Conservation (phyloP, 2,113 vertebrate species). For the Ailurus styani region DNA sequence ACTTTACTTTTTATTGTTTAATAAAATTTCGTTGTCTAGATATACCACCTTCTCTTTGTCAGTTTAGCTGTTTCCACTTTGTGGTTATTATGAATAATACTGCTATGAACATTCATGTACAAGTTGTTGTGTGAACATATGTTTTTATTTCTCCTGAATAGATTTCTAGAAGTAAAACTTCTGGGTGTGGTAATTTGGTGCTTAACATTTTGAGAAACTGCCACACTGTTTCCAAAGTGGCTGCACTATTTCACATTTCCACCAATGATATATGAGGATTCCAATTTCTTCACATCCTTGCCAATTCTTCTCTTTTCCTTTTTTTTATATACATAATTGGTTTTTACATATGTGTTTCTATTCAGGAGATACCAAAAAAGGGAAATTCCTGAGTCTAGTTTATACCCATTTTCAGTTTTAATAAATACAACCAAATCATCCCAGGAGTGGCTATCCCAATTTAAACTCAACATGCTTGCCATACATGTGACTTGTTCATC, state of each 20-base stretch:
- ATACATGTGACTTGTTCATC: neutral
- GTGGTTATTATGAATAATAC: neutral
- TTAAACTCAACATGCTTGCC: neutral
- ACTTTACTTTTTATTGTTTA: neutral
- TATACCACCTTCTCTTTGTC: neutral
- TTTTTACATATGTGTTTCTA: neutral
- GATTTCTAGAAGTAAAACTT: neutral
- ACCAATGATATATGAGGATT: neutral
- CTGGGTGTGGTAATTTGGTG: neutral
- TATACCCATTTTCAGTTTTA: slow-evolving; percentile 30
- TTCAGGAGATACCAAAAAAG: neutral
- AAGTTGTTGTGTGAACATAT: neutral
- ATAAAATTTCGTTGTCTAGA: neutral
- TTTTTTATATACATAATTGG: neutral
- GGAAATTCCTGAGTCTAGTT: neutral
- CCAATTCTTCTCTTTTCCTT: neutral
- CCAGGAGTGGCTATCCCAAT: neutral
- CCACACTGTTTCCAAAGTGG: neutral
- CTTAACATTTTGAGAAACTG: slow-evolving; percentile 19
- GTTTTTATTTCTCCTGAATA: neutral
- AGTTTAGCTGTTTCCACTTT: neutral
- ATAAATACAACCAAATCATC: neutral
- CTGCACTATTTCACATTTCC: neutral
- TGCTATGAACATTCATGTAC: neutral
- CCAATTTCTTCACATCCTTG: neutral